phyloP scores from a whole-genome alignment of 2,888 invertebrate genomes.

The Charanyca ferruginea region DNA sequence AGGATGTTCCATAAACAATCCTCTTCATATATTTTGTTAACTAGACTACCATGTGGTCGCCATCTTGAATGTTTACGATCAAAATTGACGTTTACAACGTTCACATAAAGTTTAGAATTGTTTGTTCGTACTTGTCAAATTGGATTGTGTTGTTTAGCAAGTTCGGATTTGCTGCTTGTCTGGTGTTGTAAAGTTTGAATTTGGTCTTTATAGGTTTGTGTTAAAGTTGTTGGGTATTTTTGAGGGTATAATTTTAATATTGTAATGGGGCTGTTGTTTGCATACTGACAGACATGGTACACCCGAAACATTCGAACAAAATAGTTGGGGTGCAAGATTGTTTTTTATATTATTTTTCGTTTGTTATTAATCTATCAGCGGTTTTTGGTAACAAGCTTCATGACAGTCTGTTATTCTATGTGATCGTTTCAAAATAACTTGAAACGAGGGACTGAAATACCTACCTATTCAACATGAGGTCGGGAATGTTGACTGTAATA shows the following conservation, averaged over 20 bases:
- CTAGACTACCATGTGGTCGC: slow-evolving; percentile 80
- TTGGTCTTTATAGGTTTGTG: slow-evolving; percentile 56
- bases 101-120: slow-evolving; percentile 72
- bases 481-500: neutral
- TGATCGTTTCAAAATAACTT: slow-evolving; percentile 35
- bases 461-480: neutral
- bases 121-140: slow-evolving; percentile 65
- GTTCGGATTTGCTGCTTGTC: slow-evolving; percentile 62
- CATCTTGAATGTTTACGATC: slow-evolving; percentile 67
- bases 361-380: slow-evolving; percentile 72
- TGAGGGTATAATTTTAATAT: slow-evolving; percentile 53
- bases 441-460: neutral
- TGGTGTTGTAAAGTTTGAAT: slow-evolving; percentile 61
- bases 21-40: slow-evolving; percentile 85
- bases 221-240: slow-evolving; percentile 61
- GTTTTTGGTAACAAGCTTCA: slow-evolving; percentile 64
- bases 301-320: slow-evolving; percentile 83
- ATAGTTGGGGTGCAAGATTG: slow-evolving; percentile 76
- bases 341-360: slow-evolving; percentile 69
- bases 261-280: slow-evolving; percentile 74
- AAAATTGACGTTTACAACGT: slow-evolving; percentile 60
- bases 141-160: slow-evolving; percentile 66
- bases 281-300: slow-evolving; percentile 83
- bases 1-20: slow-evolving; percentile 81
- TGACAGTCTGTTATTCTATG: slow-evolving; percentile 62